Base-by-base conservation (phyloP, 2,888 invertebrate species). In the Phyllotreta cruciferae region DNA sequence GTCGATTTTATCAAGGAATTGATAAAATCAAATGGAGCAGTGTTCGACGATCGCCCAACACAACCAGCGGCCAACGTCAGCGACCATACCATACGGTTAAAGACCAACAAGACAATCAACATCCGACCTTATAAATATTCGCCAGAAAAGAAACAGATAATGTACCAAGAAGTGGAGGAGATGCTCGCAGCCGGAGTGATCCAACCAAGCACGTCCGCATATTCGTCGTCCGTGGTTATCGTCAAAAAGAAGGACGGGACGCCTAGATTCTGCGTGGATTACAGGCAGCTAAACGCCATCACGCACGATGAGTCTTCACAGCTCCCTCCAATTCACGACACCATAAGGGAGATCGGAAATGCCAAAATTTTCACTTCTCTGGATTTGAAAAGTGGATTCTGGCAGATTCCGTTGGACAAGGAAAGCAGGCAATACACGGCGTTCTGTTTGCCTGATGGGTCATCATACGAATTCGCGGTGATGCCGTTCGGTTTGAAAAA, bases 261-360 rank as follows among this genome's bases (percentile, higher is more conserved):
- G 3, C 55, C 55, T 7, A 8, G 56, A 4, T 41, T 56, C 11
- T 54, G 55, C 37, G 55, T 54, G 39, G 55, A 54, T n/a, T 54
- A 38, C 55, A 7, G 55, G 11, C 37, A 44, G 9, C 54, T 54
- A 10, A 54, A 54, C 54, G 8, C 11, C n/a, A 54, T 39, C 39
- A 54, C 56, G 3, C 7, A n/a, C 0, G 60, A 60, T 9, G 60
- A 56, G 1, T n/a, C 14, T 6, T 36, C 60, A 0, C 39, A 34
- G 11, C 54, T 60, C 2, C 60, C 56, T n/a, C 39, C 54, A 10
- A 60, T 62, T 8, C 57, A 56, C 2, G 56, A 58, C 6, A 62
- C 39, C 3, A 2, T 62, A 0, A 60, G 39, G 34, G 62, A 57
- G 13, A 7, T 62, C 10, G 57, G 57, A 24, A 1, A 34, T 1